Evolutionary conservation across 2,888 invertebrate genomes (phyloP), one percentile per base, ranked within the genome.

Genomic region (Patella depressa): DNA sequence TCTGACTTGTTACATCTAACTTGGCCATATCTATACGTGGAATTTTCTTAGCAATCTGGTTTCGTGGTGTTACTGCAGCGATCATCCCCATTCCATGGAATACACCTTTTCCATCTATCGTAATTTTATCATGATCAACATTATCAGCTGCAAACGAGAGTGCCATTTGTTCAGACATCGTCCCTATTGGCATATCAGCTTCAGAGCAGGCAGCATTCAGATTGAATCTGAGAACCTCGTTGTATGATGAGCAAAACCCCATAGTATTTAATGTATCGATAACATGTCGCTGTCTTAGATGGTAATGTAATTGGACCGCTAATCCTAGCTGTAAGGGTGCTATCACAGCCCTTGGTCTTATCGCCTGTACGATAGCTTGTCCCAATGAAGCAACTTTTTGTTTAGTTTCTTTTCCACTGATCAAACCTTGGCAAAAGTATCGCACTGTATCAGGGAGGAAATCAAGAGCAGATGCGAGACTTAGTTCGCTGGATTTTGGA

Each of bases 81-180:
- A 57, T 57, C 57, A 57, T 57, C 57, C 57, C 5, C 57, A 57
- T 57, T 17, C 57, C 57, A 57, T 57, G 57, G 17, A 57, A 57
- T 14, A 17, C 17, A 17, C 57, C 57, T 17, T 57, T 57, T 57
- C 82, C 83, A 74, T 84, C 82, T 19, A 82, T 15, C 45, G 81
- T 84, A 45, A 69, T 65, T 70, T 76, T 75, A 72, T 82, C 77
- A 77, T 84, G 84, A 75, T 84, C 84, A 3, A 83, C 84, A 79
- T 86, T 87, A 75, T 87, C 87, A 65, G 85, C 86, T n/a, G 80
- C 82, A 78, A 79, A 86, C 5, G 17, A 57, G 14, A 57, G 17
- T 76, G 84, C 85, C 12, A 85, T 53, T 65, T 79, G 84, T 5
- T 76, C 19, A 14, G 78, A 79, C 29, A 76, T 71, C 19, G 57